Conservation (phyloP, 2,888 invertebrate species). For the Drosophila engyochracea region DNA sequence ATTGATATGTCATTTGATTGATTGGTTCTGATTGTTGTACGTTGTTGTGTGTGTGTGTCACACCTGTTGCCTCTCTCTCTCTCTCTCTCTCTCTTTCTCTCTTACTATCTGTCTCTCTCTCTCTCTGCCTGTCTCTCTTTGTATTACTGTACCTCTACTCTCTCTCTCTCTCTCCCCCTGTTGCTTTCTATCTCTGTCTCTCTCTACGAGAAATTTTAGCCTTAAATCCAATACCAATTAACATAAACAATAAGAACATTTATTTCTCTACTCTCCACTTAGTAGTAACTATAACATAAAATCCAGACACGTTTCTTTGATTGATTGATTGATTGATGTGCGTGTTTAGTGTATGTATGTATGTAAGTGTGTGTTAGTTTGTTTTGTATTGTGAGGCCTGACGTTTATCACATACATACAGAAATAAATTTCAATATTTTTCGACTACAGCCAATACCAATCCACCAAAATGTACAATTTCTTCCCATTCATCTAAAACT, state of each 20-base stretch:
- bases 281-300: slow-evolving; percentile 32
- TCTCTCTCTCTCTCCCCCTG: slow-evolving; percentile 13
- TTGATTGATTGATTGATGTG: slow-evolving; percentile 57
- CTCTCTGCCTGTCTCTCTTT: slow-evolving; percentile 29
- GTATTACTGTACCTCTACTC: slow-evolving; percentile 21
- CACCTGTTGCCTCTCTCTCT: slow-evolving; percentile 24
- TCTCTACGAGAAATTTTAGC: slow-evolving; percentile 5
- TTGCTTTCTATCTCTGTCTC: slow-evolving; percentile 28
- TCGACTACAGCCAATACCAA: slow-evolving; percentile 32
- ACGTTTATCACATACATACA: slow-evolving; percentile 32
- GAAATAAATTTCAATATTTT: slow-evolving; percentile 17
- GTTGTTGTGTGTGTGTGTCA: slow-evolving; percentile 43
- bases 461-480: slow-evolving; percentile 41
- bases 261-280: slow-evolving; percentile 29
- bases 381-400: slow-evolving; percentile 34
- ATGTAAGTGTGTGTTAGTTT: slow-evolving; percentile 36
- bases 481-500: slow-evolving; percentile 33
- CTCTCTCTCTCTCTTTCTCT: slow-evolving; percentile 26
- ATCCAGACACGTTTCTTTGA: slow-evolving; percentile 29
- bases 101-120: slow-evolving; percentile 12
- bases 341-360: slow-evolving; percentile 51
- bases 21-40: slow-evolving; percentile 57
- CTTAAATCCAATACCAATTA: slow-evolving; percentile 19
- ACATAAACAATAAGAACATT: slow-evolving; percentile 20
- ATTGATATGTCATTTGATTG: slow-evolving; percentile 60